Base-by-base conservation (phyloP, 2,113 vertebrate species). In the Bambusicola thoracicus region DNA sequence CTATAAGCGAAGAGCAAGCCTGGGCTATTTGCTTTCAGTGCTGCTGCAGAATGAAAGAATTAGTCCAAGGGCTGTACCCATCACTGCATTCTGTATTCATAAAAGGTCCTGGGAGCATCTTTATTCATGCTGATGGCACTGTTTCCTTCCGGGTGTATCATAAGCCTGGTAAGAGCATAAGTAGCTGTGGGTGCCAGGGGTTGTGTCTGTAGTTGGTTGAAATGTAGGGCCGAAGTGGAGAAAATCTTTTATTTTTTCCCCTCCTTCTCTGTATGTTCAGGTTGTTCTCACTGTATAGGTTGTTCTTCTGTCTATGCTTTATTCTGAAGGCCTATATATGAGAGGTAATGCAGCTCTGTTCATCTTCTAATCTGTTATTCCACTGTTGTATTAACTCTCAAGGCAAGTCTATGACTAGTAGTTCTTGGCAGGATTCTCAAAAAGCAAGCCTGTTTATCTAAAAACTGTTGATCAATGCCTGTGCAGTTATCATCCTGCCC, bases 11-110 rank as follows among this genome's bases (percentile, higher is more conserved):
- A 73, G 97, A 97, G 65, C 94, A 97, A 89, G 97, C 97, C 46
- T 97, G 96, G 97, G 97, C 97, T 67, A 14, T 97, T n/a, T 97
- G 97, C 43, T 97, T 96, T 90, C 96, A 97, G 29, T 95, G 95
- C 32, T 97, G 97, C 63, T 5, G 6, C 62, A 94, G 90, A 79
- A 91, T 97, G 68, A 53, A 92, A 20, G 85, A 94, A 43, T 14
- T 94, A 67, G 36, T 25, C 11, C 58, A 27, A 15, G 89, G 59
- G 20, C n/a, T 58, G 17, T 59, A 29, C 38, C 75, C 67, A 13
- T 16, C 11, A 0, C 63, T 78, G 30, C 24, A 21, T 25, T 76
- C 93, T 36, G 56, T 85, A 3, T 48, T 87, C 20, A 24, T 97
- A 59, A 80, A 94, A 69, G 96, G 93, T 51, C 20, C 77, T 55